Evolutionary conservation across 1,140 invertebrate genomes (phyloP), one percentile per base, ranked within the genome.

Genomic region (Papilio polyxenes): DNA sequence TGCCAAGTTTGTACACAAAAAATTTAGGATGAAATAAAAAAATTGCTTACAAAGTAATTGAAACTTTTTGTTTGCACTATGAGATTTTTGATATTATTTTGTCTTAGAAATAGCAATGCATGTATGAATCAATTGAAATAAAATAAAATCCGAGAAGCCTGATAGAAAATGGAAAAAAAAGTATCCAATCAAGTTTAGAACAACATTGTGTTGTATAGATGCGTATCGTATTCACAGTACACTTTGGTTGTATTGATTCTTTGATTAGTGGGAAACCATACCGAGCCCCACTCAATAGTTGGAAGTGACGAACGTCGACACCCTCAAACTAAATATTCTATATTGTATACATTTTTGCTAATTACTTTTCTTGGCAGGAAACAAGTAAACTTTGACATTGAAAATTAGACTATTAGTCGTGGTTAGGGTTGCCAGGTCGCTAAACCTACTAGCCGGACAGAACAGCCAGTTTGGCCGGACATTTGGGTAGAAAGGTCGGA

Each of bases 201-300:
- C 40, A 69, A 48, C n/a, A 79, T 65, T 11, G 56, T 44, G 56
- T 65, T 48, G 75, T 53, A 11, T 53, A 11, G 49, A 53, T 53
- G 11, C 9, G 23, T 53, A 80, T 65, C 56, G 78, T 80, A 80
- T 80, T 37, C 37, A 48, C 23, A 59, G 15, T 10, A 69, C 78
- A 80, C 65, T 72, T 80, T 80, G 17, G 59, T 65, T 62, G 69
- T 87, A 88, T 88, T 88, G 87, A 88, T 88, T 88, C 82, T 75
- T 65, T 85, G 77, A 86, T 88, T 88, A 88, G 84, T 81, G 79
- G 51, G 84, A 83, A 85, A 86, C 85, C 84, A 76, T 85, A 84
- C 83, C 78, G 80, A 78, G 83, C 81, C 80, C 65, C 80, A 82
- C 79, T 85, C 81, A 75, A 84, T 85, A 40, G 37, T 40, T 44